These are phyloP conservation scores for Sternarchorhynchus goeldii DNA, from an alignment of 2,797 vertebrate genomes.

Conservation along the genomic window DNA sequence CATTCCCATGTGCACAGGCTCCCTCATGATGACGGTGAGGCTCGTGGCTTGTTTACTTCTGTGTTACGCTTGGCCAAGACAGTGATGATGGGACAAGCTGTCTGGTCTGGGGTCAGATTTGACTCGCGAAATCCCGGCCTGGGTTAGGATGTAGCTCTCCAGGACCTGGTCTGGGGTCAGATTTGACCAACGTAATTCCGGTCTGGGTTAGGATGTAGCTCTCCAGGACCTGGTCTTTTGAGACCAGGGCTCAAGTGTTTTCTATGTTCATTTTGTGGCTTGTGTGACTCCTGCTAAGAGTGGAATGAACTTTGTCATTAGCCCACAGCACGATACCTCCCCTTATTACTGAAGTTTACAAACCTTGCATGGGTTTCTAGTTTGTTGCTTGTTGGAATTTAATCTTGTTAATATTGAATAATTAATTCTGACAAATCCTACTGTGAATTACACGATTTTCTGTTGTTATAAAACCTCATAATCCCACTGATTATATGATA, in stretches of 20 bases:
- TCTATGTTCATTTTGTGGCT: conserved; percentile 20
- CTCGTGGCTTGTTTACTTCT: neutral
- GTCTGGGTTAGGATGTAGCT: conserved; percentile 23
- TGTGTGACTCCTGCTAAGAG: conserved; percentile 50
- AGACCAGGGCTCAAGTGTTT: conserved; percentile 37
- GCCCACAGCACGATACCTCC: conserved; percentile 51
- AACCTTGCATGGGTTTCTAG: conserved; percentile 32
- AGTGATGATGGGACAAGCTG: neutral
- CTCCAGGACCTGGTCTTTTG: conserved; percentile 40
- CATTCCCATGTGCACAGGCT: neutral
- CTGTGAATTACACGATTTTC: conserved; percentile 55
- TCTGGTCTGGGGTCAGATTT: neutral
- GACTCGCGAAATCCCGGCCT: neutral
- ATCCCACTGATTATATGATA: conserved; percentile 57
- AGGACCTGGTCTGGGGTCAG: conserved; percentile 29
- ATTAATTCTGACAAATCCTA: conserved; percentile 56
- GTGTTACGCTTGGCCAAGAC: neutral
- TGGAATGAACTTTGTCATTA: conserved; percentile 59
- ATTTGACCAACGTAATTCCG: neutral
- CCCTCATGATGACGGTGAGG: neutral
- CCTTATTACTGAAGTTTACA: conserved; percentile 51
- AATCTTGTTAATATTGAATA: conserved; percentile 58
- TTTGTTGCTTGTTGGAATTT: conserved; percentile 48
- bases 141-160: conserved; percentile 27
- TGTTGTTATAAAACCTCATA: conserved; percentile 57